phyloP scores from a whole-genome alignment of 2,888 invertebrate genomes.

The Hydriomena furcata region DNA sequence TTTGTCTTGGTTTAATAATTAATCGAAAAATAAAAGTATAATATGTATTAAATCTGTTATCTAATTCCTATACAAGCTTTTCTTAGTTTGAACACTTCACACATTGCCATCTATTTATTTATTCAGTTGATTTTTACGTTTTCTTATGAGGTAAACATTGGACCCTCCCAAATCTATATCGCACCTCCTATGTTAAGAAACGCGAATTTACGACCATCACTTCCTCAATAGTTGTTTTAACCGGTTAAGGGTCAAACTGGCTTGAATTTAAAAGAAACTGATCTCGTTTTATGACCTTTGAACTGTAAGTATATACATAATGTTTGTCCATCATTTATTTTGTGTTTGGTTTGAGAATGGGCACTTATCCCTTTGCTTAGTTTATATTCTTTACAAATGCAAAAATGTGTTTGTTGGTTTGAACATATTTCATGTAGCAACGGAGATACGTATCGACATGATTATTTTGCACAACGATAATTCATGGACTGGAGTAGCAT shows the following conservation, averaged over 20 bases:
- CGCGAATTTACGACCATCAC: conserved; percentile 37
- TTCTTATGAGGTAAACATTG: conserved; percentile 34
- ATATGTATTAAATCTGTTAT: too few relatives aligned
- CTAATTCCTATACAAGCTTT: too few relatives aligned
- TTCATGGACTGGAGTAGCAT: too few relatives aligned
- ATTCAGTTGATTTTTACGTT: conserved; percentile 28
- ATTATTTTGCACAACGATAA: too few relatives aligned
- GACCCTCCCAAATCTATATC: conserved; percentile 59
- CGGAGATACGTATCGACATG: too few relatives aligned
- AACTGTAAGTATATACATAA: neutral
- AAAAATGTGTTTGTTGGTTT: too few relatives aligned
- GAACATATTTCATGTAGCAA: too few relatives aligned
- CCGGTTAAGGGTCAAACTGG: conserved; percentile 7
- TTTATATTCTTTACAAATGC: too few relatives aligned
- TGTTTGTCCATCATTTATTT: conserved; percentile 17
- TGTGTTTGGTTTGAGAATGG: conserved; percentile 7
- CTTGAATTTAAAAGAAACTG: conserved; percentile 4
- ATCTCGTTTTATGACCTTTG: conserved; percentile 7
- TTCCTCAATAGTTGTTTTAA: neutral
- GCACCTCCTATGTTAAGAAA: conserved; percentile 50
- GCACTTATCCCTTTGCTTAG: neutral
- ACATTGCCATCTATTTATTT: too few relatives aligned
- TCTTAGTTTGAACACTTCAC: too few relatives aligned
- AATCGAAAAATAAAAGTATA: too few relatives aligned
- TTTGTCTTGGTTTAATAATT: too few relatives aligned